These are phyloP conservation scores for Toxotes lorentzi DNA, from an alignment of 2,797 vertebrate genomes.

Conservation along the genomic window DNA sequence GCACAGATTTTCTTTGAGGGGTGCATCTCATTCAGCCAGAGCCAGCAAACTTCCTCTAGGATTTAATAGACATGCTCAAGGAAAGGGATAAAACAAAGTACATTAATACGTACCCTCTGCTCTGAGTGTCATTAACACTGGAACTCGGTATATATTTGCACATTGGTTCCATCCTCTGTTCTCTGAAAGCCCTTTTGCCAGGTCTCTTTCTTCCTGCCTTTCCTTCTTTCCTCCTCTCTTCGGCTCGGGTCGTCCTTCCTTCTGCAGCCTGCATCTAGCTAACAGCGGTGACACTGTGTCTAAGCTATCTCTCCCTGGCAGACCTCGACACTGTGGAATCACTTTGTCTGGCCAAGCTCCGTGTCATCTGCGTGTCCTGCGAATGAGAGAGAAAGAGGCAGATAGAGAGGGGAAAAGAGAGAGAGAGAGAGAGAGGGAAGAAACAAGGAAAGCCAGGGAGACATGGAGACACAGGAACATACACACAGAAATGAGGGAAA, in stretches of 20 bases:
- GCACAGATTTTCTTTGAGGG: conserved; percentile 66
- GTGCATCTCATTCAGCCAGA: conserved; percentile 65
- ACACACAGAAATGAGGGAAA: not conserved
- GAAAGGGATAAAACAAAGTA: conserved; percentile 67
- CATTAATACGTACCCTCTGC: conserved; percentile 49
- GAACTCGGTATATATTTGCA: conserved; percentile 46
- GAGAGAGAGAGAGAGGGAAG: not conserved
- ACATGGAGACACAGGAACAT: conserved; percentile 11
- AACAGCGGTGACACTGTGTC: conserved; percentile 77
- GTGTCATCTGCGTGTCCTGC: conserved; percentile 79
- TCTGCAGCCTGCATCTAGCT: conserved; percentile 58
- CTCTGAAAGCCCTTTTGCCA: conserved; percentile 39
- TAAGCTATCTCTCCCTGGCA: conserved; percentile 83
- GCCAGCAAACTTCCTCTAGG: conserved; percentile 59
- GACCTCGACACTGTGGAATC: conserved; percentile 79
- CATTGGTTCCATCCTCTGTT: conserved; percentile 54
- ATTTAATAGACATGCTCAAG: conserved; percentile 67
- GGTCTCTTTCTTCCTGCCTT: conserved; percentile 25
- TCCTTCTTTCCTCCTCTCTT: conserved; percentile 35
- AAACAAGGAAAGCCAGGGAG: conserved; percentile 6
- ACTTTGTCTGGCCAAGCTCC: conserved; percentile 79
- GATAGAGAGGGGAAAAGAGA: conserved; percentile 36
- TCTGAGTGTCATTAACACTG: conserved; percentile 59
- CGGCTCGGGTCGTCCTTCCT: conserved; percentile 36
- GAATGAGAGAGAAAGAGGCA: conserved; percentile 47